A percentile compares a stretch with the other conserved stretches of the same genome.
phyloP scores from a whole-genome alignment of 2,113 vertebrate species.

The Mirza zaza region DNA sequence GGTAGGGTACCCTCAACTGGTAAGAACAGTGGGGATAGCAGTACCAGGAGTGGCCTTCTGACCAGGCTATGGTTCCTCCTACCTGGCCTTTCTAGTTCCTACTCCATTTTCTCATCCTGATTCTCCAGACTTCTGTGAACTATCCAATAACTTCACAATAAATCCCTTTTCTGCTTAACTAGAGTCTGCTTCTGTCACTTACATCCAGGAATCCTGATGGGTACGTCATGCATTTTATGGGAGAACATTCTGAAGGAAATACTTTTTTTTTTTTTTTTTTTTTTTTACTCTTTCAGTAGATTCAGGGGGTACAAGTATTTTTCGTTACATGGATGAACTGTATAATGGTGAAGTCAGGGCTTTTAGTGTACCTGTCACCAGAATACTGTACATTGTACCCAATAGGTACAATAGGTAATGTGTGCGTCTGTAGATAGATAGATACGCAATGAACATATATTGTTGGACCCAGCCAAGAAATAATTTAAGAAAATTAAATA shows the following conservation, averaged over 20 bases:
- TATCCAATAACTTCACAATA: not conserved
- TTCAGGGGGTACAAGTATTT: too few relatives aligned
- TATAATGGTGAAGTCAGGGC: too few relatives aligned
- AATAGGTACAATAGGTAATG: too few relatives aligned
- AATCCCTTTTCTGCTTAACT: slow-evolving; percentile 35
- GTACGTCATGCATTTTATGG: not conserved
- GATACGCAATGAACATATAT: not conserved
- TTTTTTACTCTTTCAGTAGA: not conserved
- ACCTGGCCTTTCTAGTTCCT: not conserved
- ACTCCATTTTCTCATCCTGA: not conserved
- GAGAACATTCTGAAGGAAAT: slow-evolving; percentile 14
- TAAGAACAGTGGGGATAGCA: not conserved
- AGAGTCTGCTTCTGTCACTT: slow-evolving; percentile 10
- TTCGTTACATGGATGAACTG: too few relatives aligned
- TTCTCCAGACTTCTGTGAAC: slow-evolving; percentile 22
- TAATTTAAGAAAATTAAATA: not conserved
- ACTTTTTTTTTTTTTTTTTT: not conserved
- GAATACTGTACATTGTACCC: too few relatives aligned
- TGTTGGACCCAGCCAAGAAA: not conserved
- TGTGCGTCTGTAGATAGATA: too few relatives aligned
- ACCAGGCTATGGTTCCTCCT: not conserved
- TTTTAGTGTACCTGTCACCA: too few relatives aligned
- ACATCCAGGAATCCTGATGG: not conserved
- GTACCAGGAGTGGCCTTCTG: not conserved
- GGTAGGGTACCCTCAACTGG: not conserved